phyloP scores from a whole-genome alignment of 2,113 vertebrate species.

The Petromus typicus region DNA sequence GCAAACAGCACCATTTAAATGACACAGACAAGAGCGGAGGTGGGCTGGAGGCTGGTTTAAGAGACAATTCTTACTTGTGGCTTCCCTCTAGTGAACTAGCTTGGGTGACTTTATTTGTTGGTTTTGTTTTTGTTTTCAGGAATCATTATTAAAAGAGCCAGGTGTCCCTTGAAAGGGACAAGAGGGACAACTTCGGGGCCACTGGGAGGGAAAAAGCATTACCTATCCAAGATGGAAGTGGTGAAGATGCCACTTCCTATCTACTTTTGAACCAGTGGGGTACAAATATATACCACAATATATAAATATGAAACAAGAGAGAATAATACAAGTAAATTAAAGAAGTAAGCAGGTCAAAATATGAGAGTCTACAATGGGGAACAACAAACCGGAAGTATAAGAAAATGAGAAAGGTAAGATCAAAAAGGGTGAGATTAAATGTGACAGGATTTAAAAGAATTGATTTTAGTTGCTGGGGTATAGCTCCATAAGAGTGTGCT shows the following conservation, averaged over 20 bases:
- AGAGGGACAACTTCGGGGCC: background rate
- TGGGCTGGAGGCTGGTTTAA: background rate
- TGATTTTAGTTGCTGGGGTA: background rate
- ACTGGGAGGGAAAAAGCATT: background rate
- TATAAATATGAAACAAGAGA: background rate
- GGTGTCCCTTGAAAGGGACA: background rate
- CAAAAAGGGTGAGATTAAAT: background rate
- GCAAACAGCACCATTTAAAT: accelerated
- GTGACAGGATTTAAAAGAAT: background rate
- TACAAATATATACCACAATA: background rate
- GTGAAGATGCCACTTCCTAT: accelerated
- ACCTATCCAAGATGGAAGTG: accelerated
- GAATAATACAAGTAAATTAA: background rate
- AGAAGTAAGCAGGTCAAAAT: background rate
- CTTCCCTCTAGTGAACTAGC: background rate
- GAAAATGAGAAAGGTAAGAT: background rate
- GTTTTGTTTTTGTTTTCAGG: background rate
- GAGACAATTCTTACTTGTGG: background rate
- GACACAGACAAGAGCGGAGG: accelerated
- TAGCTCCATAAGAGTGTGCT: background rate
- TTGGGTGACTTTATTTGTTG: background rate
- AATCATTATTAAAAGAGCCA: background rate
- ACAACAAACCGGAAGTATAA: background rate
- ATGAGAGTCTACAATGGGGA: background rate
- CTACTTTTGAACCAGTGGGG: background rate